phyloP scores from a whole-genome alignment of 1,140 invertebrate genomes.

The Gonatopus flavifemur region DNA sequence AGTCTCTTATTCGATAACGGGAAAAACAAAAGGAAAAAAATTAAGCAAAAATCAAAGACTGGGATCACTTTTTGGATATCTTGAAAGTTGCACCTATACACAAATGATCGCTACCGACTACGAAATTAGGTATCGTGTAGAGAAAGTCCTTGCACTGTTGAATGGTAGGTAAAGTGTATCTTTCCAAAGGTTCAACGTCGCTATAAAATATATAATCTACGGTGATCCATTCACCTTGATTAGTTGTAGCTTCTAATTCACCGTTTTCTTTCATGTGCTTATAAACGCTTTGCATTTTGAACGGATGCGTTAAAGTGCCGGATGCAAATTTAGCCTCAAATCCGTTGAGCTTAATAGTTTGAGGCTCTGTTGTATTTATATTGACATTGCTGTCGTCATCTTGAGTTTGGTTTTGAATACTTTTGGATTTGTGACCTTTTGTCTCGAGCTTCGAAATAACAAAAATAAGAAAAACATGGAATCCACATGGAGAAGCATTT shows the following conservation, averaged over 20 bases:
- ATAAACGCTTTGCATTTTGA: constrained; percentile 63
- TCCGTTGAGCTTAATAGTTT: constrained; percentile 41
- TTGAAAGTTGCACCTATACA: constrained; percentile 68
- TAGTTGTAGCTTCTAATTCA: constrained; percentile 66
- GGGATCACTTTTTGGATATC: constrained; percentile 33
- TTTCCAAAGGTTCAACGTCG: constrained; percentile 62
- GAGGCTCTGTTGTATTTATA: constrained; percentile 18
- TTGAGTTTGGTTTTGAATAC: no score
- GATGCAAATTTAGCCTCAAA: constrained; percentile 52
- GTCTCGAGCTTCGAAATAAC: no score
- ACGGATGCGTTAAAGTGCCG: constrained; percentile 58
- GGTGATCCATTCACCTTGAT: constrained; percentile 74
- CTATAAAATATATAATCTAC: constrained; percentile 83
- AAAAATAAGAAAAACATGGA: not conserved
- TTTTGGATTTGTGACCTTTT: no score
- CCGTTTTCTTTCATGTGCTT: constrained; percentile 49
- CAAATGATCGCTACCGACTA: constrained; percentile 77
- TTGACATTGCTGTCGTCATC: constrained; percentile 28
- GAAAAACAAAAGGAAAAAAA: no score
- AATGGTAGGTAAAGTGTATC: constrained; percentile 65
- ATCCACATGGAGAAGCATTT: no score
- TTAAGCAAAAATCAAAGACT: no score
- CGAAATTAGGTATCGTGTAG: constrained; percentile 71
- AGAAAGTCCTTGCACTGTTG: constrained; percentile 61
- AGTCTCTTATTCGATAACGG: no score